Percentiles rank a stretch among this genome's conserved stretches.
Evolutionary conservation across 2,888 invertebrate genomes (phyloP).

Genomic region (Rugalucina vietnamica): DNA sequence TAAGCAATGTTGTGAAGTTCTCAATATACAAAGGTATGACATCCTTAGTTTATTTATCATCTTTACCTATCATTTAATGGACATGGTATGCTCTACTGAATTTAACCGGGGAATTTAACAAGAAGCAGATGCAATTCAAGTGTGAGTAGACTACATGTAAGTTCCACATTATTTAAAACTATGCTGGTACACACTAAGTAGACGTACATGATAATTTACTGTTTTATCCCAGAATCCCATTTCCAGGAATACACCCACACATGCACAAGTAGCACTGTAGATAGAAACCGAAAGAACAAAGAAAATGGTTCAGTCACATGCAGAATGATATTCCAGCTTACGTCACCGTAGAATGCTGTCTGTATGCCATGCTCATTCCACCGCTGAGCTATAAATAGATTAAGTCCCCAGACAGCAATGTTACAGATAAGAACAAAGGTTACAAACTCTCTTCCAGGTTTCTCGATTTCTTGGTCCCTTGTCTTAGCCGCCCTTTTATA

Average conservation of each 20-base stretch:
- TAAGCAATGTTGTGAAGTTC: too few relatives aligned
- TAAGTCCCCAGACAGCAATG: conserved; percentile 98
- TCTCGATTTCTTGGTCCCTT: conserved; percentile 96
- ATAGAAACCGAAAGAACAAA: conserved; percentile 98
- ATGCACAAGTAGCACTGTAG: conserved; percentile 96
- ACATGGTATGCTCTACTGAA: too few relatives aligned
- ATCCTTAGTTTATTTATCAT: too few relatives aligned
- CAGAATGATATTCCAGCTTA: conserved; percentile 96
- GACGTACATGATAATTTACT: too few relatives aligned
- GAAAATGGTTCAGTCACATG: conserved; percentile 96
- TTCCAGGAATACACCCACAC: conserved; percentile 95
- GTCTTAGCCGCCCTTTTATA: conserved; percentile 94
- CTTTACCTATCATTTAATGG: too few relatives aligned
- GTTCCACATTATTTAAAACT: too few relatives aligned
- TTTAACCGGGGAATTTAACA: too few relatives aligned
- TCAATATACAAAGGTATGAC: too few relatives aligned
- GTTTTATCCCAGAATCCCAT: background rate
- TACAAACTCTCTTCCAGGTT: conserved; percentile 97
- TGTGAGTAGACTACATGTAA: too few relatives aligned
- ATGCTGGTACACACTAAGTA: too few relatives aligned
- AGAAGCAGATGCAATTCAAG: too few relatives aligned
- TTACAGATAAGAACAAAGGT: conserved; percentile 98
- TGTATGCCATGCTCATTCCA: conserved; percentile 97
- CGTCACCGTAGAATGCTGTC: conserved; percentile 95
- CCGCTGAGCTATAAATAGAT: conserved; percentile 94